Base-by-base conservation (phyloP, 2,888 invertebrate species). In the Eubasilissa splendida region DNA sequence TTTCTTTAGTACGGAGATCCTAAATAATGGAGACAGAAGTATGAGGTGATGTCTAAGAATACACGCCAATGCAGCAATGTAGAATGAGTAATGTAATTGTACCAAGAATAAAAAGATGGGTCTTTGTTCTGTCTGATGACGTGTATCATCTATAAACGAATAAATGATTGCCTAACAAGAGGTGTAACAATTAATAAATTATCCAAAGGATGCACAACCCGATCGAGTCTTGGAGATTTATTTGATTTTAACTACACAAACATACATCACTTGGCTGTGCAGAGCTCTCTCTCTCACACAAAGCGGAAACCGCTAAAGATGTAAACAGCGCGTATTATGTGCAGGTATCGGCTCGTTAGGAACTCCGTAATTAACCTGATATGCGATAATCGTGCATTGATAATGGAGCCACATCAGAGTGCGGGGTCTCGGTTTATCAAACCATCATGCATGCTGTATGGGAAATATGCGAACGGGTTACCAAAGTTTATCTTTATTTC, bases 361-460 rank as follows among this genome's bases (percentile, higher is more conserved):
- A 8, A 73, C 50, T 31, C 73, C 54, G 70, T 73, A 78, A 80
- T 80, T 77, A 80, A 77, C 73, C 65, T 80, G 74, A 77, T 68
- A 65, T 74, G 73, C 77, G 80, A 77, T 80, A 80, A 80, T 80
- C 80, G 80, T 80, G 80, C 77, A 60, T 56, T 68, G 75, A 75
- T 75, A 75, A 60, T 75, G 52, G 75, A 7, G 42, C 42, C 22
- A 42, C 42, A 42, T 42, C 42, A 42, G 42, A 42, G 42, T 7
- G 42, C 42, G 42, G 42, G 22, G 4, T 42, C 42, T 42, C 75
- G 52, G 22, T 63, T 8, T 54, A n/a, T 60, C 75, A 75, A 60
- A 53, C 75, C 50, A 50, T 50, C 68, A 42, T 68, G n/a, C 42
- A 68, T 68, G 68, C 42, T 73, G 71, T 33, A 56, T 73, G 71